These are phyloP conservation scores for Isichthys henryi DNA, from an alignment of 2,113 vertebrate species.

Conservation along the genomic window DNA sequence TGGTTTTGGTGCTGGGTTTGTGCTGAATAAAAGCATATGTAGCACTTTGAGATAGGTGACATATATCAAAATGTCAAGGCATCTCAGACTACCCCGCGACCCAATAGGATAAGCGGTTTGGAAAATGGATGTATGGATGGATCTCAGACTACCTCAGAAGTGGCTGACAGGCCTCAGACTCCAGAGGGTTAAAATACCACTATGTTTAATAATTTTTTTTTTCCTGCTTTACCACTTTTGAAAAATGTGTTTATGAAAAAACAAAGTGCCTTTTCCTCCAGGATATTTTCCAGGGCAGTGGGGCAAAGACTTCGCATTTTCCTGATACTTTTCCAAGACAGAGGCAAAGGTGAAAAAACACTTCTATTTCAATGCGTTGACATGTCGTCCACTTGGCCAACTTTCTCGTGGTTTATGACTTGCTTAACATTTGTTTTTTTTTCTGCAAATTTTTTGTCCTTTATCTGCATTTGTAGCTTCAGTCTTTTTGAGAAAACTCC, in stretches of 20 bases:
- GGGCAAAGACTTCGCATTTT: not conserved
- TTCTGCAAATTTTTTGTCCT: not conserved
- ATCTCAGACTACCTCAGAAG: not conserved
- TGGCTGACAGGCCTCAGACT: not conserved
- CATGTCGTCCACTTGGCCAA: not conserved
- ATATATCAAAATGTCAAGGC: not conserved
- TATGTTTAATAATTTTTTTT: not conserved
- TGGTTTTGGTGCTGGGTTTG: not conserved
- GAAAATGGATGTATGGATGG: too few relatives aligned
- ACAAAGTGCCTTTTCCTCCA: not conserved
- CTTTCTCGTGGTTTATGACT: not conserved
- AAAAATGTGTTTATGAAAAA: not conserved
- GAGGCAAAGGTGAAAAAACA: not conserved
- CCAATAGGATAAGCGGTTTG: too few relatives aligned
- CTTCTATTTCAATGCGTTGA: not conserved
- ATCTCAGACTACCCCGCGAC: not conserved
- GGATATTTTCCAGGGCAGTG: not conserved
- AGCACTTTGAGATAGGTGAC: not conserved
- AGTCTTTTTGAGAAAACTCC: not conserved
- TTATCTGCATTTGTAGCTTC: not conserved
- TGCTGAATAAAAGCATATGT: not conserved
- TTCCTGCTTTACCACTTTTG: not conserved
- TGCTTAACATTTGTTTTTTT: not conserved
- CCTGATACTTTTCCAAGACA: not conserved
- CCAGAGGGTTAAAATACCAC: not conserved